Base-by-base conservation (phyloP, 2,888 invertebrate genomes). In the Halictus ligatus region DNA sequence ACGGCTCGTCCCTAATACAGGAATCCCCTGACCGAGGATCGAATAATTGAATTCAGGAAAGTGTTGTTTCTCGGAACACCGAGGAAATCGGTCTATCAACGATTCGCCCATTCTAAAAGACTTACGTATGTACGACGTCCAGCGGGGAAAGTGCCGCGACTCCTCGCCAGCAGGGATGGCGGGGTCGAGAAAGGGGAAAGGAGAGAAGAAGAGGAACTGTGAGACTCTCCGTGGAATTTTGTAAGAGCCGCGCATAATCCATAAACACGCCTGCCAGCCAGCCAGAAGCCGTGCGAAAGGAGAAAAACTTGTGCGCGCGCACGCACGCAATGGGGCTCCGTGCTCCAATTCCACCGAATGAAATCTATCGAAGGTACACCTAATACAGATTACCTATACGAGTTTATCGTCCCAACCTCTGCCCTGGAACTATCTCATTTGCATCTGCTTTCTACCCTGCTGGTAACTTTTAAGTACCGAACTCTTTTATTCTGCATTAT, bases 191-290 rank as follows among this genome's bases (percentile, higher is more conserved):
- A 80, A 78, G 75, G 79, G 85, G 83, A 80, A 76, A 80, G 77
- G 75, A 79, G 83, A 87, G 88, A 86, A 76, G 89, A 84, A 77
- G 81, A 82, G 89, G 88, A 90, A 92, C 89, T 94, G 93, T 93
- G 93, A 92, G 92, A 93, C 84, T 91, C 87, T 88, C 88, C 78
- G 88, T 82, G 90, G 85, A 92, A 92, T 94, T 92, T 93, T 93
- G 93, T 92, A 94, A 92, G 89, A 91, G 81, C 71, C 69, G 89
- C 87, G 83, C 89, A 90, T 92, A 91, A 92, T 92, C 89, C 88
- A 85, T 88, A 90, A 90, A 89, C 86, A 81, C 43, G 71, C 40
- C 40, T 84, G 86, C 73, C 81, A 80, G 80, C 84, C 76, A 79
- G 81, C 69, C 58, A 67, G 76, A 77, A 83, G 80, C 80, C 91